phyloP scores from a whole-genome alignment of 2,113 vertebrate genomes.

The Recurvirostra avosetta region DNA sequence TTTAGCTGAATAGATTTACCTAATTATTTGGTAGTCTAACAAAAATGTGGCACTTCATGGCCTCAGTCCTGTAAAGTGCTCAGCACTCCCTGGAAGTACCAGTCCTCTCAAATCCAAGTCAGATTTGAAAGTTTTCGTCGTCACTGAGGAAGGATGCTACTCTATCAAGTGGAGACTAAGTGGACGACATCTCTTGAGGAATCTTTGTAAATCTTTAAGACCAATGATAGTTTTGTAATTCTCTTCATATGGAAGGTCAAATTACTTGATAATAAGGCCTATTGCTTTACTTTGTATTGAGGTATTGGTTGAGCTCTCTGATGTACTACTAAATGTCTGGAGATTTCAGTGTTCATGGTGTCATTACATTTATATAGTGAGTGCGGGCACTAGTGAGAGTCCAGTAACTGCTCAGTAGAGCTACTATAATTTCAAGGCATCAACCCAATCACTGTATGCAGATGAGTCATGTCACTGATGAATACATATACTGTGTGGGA shows the following conservation, averaged over 20 bases:
- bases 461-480: background rate
- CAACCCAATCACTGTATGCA: constrained; percentile 25
- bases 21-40: background rate
- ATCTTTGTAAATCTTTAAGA: background rate
- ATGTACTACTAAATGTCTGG: constrained; percentile 29
- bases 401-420: constrained; percentile 26
- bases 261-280: background rate
- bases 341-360: constrained; percentile 17
- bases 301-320: background rate
- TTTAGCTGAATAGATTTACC: constrained; percentile 2
- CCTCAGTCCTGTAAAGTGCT: background rate
- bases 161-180: background rate
- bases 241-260: background rate
- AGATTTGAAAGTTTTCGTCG: background rate
- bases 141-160: background rate
- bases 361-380: constrained; percentile 2
- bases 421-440: constrained; percentile 35
- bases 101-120: background rate
- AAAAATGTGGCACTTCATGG: background rate
- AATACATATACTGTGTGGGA: background rate
- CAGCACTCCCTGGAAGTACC: background rate
- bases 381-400: constrained; percentile 7
- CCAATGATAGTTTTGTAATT: background rate
- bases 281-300: background rate
- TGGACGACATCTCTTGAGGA: background rate